A percentile compares a stretch with the other conserved stretches of the same genome.
Conservation (phyloP, 2,113 vertebrate genomes). For the Rhodinocichla rosea region DNA sequence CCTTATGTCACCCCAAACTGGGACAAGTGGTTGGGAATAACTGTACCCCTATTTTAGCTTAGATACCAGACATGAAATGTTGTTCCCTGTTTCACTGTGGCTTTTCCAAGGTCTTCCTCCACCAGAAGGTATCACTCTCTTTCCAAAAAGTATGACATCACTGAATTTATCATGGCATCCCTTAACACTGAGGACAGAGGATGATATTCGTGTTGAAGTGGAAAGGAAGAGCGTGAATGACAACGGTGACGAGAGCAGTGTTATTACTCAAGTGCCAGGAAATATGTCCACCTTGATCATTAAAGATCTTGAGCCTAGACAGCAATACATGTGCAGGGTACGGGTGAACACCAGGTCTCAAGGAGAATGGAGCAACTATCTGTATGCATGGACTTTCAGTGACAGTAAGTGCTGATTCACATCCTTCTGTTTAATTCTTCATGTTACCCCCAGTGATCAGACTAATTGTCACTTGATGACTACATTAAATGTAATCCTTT, state of each 20-base stretch:
- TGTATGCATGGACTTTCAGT: slow-evolving; percentile 84
- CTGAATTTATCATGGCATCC: slow-evolving; percentile 82
- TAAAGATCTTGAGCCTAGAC: slow-evolving; percentile 74
- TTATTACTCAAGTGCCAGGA: slow-evolving; percentile 64
- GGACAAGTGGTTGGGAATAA: background rate
- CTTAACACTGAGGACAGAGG: slow-evolving; percentile 67
- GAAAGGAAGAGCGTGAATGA: slow-evolving; percentile 69
- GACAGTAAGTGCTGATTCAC: slow-evolving; percentile 74
- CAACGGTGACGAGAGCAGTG: slow-evolving; percentile 30
- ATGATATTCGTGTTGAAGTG: slow-evolving; percentile 77
- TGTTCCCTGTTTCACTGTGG: slow-evolving; percentile 42
- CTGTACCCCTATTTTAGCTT: background rate
- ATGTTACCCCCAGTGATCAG: background rate
- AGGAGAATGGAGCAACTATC: slow-evolving; percentile 77
- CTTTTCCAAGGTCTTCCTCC: slow-evolving; percentile 77
- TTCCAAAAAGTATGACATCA: slow-evolving; percentile 77
- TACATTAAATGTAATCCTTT: background rate
- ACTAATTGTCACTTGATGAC: background rate
- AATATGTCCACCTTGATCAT: slow-evolving; percentile 75
- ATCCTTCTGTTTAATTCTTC: background rate
- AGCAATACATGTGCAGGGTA: slow-evolving; percentile 80
- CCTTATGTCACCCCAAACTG: background rate
- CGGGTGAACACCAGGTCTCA: slow-evolving; percentile 75
- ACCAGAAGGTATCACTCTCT: slow-evolving; percentile 76
- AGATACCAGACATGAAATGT: background rate